Percentiles rank a stretch among this genome's conserved stretches.
These are phyloP conservation scores for Caloenas nicobarica DNA, from an alignment of 2,113 vertebrate species.

Conservation along the genomic window DNA sequence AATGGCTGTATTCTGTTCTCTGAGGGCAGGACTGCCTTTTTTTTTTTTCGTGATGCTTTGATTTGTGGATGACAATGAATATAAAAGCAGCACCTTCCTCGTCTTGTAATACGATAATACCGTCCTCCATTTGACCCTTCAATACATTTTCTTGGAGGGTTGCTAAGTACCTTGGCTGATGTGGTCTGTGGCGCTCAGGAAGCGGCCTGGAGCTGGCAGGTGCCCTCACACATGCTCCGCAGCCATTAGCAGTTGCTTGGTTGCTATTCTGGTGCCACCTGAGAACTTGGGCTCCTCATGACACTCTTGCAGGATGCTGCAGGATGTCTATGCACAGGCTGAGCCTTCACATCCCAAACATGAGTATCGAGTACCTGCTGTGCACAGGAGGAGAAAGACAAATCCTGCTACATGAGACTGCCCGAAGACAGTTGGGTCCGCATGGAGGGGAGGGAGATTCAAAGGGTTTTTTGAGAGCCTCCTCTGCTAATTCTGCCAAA, in stretches of 20 bases:
- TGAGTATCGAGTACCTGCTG: neutral
- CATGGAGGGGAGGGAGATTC: fast-evolving
- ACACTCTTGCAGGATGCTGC: neutral
- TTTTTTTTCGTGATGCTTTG: neutral
- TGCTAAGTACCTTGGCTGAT: neutral
- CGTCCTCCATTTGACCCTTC: conserved; percentile 4
- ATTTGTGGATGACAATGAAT: neutral
- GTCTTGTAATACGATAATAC: neutral
- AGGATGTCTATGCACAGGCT: neutral
- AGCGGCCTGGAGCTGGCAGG: conserved; percentile 22
- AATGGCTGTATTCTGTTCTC: neutral
- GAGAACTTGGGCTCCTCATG: neutral
- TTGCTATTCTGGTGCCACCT: neutral
- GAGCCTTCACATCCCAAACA: neutral
- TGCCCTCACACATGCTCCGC: neutral
- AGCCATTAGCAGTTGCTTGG: neutral
- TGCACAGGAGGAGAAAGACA: neutral
- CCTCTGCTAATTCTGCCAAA: neutral
- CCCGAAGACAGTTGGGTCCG: neutral
- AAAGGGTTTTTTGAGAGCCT: neutral
- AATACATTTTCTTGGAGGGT: neutral
- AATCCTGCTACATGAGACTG: neutral
- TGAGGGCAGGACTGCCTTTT: neutral
- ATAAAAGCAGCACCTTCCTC: neutral
- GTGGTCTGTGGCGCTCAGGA: neutral